Percentiles rank a stretch among this genome's conserved stretches.
Conservation (phyloP, 2,888 invertebrate species). For the Desoria tigrina region DNA sequence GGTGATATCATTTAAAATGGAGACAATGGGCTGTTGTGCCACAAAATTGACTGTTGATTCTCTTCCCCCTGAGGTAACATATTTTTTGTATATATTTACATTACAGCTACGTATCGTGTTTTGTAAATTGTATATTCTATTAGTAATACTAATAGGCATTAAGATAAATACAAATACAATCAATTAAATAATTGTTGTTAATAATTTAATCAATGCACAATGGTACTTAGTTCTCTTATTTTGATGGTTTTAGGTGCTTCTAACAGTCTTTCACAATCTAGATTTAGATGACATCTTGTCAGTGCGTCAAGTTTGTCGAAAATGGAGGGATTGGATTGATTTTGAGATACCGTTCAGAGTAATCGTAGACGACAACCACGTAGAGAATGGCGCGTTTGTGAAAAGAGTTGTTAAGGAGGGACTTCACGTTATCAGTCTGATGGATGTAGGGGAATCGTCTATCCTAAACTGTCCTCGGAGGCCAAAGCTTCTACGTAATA, state of each 20-base stretch:
- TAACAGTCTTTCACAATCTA: conserved; percentile 2
- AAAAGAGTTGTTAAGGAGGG: conserved; percentile 5
- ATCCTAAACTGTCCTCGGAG: background rate
- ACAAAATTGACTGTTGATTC: background rate
- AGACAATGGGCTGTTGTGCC: too few relatives aligned
- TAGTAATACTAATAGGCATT: too few relatives aligned
- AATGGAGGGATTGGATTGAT: conserved; percentile 6
- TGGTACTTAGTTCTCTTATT: too few relatives aligned
- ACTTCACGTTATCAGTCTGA: background rate
- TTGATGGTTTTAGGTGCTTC: conserved; percentile 4
- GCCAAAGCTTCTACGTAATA: background rate
- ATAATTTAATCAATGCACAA: too few relatives aligned
- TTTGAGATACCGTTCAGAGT: background rate
- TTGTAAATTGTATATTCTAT: too few relatives aligned
- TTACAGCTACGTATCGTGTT: too few relatives aligned
- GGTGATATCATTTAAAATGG: too few relatives aligned
- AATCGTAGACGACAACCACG: background rate
- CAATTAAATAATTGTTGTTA: background rate
- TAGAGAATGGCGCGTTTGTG: conserved; percentile 10
- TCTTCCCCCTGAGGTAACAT: conserved; percentile 9
- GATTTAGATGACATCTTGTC: background rate
- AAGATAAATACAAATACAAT: too few relatives aligned
- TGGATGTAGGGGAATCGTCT: background rate
- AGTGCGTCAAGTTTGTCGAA: conserved; percentile 6
- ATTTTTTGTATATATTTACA: too few relatives aligned